Conservation (phyloP, 1,140 invertebrate genomes). For the Capitella teleta region DNA sequence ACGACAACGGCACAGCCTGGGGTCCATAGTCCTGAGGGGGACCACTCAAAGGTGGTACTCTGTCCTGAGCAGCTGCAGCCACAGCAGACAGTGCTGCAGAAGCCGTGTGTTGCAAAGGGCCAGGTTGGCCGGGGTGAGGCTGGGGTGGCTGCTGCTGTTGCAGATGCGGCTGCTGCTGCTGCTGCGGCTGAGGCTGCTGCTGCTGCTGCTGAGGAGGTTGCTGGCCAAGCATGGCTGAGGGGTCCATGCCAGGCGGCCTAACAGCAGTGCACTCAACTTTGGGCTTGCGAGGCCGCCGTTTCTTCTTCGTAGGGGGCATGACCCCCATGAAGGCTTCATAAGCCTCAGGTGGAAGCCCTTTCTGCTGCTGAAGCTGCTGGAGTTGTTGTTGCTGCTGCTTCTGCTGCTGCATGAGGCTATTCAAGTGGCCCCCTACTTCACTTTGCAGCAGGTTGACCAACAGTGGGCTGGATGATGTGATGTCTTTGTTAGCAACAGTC, state of each 20-base stretch:
- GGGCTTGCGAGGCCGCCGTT: too few relatives aligned
- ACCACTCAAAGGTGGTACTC: not conserved
- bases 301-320: too few relatives aligned
- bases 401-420: slow-evolving; percentile 13
- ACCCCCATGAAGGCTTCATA: slow-evolving; percentile 4
- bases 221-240: slow-evolving; percentile 17
- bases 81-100: not conserved
- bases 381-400: slow-evolving; percentile 19
- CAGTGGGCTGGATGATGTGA: slow-evolving; percentile 58
- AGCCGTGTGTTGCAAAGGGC: not conserved
- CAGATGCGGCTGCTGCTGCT: slow-evolving; percentile 10
- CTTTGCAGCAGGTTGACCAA: slow-evolving; percentile 83
- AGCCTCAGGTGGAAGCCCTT: slow-evolving; percentile 10
- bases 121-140: slow-evolving; percentile 4
- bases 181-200: slow-evolving; percentile 22
- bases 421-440: slow-evolving; percentile 43
- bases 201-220: slow-evolving; percentile 8
- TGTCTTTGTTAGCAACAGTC: slow-evolving; percentile 8
- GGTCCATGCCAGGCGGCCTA: too few relatives aligned
- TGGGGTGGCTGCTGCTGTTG: not conserved
- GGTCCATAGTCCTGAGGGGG: not conserved
- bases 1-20: not conserved
- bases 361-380: slow-evolving; percentile 17
- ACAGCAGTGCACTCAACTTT: too few relatives aligned
- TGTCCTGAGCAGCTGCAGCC: slow-evolving; percentile 1